These are phyloP conservation scores for Stratiomys singularior DNA, from an alignment of 2,888 invertebrate species.

Conservation along the genomic window DNA sequence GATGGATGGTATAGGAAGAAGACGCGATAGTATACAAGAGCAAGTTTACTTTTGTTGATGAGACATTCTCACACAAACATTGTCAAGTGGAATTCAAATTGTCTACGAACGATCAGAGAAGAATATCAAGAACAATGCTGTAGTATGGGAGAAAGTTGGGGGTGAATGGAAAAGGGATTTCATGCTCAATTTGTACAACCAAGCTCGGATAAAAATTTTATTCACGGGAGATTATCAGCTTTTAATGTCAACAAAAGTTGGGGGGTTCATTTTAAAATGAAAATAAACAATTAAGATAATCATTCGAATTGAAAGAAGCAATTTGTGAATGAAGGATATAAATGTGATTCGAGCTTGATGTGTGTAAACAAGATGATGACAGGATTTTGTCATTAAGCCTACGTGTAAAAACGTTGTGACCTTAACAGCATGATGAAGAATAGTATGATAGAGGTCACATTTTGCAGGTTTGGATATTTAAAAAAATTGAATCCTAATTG, in stretches of 20 bases:
- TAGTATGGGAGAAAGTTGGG: neutral
- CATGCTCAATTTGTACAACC: slow-evolving; percentile 40
- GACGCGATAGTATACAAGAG: slow-evolving; percentile 2
- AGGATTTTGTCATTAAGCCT: too few relatives aligned
- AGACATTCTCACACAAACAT: slow-evolving; percentile 46
- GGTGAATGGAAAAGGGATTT: slow-evolving; percentile 27
- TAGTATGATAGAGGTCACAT: too few relatives aligned
- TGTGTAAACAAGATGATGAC: too few relatives aligned
- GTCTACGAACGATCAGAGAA: slow-evolving; percentile 47
- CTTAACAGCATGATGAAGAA: too few relatives aligned
- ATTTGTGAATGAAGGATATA: slow-evolving; percentile 12
- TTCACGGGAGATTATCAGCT: slow-evolving; percentile 44
- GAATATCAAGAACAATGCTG: slow-evolving; percentile 20
- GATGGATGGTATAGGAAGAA: neutral
- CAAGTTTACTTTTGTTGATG: slow-evolving; percentile 49
- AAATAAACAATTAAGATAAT: slow-evolving; percentile 43
- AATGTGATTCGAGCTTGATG: neutral
- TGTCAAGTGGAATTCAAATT: slow-evolving; percentile 50
- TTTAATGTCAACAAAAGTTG: slow-evolving; percentile 36
- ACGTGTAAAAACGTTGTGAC: too few relatives aligned
- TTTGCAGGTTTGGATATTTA: too few relatives aligned
- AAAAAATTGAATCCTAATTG: too few relatives aligned
- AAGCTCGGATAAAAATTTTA: slow-evolving; percentile 22
- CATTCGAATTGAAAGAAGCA: slow-evolving; percentile 9
- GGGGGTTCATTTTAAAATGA: slow-evolving; percentile 36